Evolutionary conservation across 2,888 invertebrate genomes (phyloP), one percentile per base, ranked within the genome.

Genomic region (Caenorhabditis sp.): DNA sequence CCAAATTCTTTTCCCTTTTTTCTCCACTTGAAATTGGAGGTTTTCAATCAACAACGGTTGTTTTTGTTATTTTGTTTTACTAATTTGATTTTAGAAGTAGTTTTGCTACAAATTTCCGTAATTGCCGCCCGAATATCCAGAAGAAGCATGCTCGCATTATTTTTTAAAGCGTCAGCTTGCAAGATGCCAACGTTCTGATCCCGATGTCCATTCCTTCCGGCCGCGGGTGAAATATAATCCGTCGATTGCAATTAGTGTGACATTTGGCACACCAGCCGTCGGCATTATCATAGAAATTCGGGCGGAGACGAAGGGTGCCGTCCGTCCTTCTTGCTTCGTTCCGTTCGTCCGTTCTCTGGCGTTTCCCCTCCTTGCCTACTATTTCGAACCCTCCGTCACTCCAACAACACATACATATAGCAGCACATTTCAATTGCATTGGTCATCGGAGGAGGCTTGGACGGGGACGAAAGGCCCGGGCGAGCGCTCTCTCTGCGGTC

Each of bases 371-470:
- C 24, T 17, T 39, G 24, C 27, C 8, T 27, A 43, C 53, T 61
- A 6, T 72, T 30, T 45, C 41, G 20, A 27, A 39, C 2, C 5
- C 53, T 45, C 50, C 58, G 59, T 65, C 73, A 61, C 66, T 61
- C 73, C 53, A 59, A 66, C 73, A 73, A 62, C 72, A 63, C 48
- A 48, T 39, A 61, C 61, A 50, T 32, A 32, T 22, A 55, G 61
- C 62, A 63, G 63, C 73, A 66, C 74, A 74, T 74, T 74, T 74
- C 74, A 74, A 74, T 74, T 74, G 74, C 74, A 74, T 74, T 74
- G 66, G 74, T 74, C 74, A 73, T 74, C 58, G 73, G 41, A 58
- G 50, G 41, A 53, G 50, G 52, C 50, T 56, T 56, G 66, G 58
- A 39, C 56, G 48, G 61, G 39, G 58, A 53, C 46, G 46, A 37